These are phyloP conservation scores for Bubo scandiacus DNA, from an alignment of 2,113 vertebrate species.

Conservation along the genomic window DNA sequence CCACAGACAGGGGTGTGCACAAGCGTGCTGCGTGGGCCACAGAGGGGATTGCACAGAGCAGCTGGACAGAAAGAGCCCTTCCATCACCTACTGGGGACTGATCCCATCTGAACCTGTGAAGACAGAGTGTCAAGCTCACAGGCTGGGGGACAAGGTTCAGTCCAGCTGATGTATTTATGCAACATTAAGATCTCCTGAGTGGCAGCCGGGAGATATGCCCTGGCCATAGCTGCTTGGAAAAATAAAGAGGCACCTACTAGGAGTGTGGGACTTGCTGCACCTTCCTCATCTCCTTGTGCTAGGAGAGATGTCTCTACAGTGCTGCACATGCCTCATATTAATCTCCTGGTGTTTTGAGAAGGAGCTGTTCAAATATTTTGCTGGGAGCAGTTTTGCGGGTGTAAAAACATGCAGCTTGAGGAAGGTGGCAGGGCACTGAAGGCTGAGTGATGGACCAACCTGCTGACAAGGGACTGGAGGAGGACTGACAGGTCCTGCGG, in stretches of 20 bases:
- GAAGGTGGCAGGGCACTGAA: background rate
- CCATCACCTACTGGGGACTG: background rate
- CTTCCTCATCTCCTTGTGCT: background rate
- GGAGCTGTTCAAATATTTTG: slow-evolving; percentile 41
- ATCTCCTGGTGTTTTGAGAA: slow-evolving; percentile 26
- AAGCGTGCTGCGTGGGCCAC: background rate
- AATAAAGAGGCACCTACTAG: background rate
- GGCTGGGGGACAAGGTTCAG: background rate
- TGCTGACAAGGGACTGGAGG: background rate
- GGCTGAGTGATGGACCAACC: background rate
- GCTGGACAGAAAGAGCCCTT: background rate
- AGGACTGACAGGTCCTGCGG: background rate
- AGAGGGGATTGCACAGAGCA: background rate
- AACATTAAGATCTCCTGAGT: background rate
- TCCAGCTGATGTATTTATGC: background rate
- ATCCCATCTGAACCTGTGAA: background rate
- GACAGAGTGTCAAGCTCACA: background rate
- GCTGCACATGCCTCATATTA: background rate
- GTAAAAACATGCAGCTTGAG: background rate
- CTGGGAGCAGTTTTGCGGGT: background rate
- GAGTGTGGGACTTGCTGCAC: background rate
- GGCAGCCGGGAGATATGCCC: background rate
- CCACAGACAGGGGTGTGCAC: background rate
- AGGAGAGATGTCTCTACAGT: background rate
- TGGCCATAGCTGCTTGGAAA: background rate